Base-by-base conservation (phyloP, 1,140 invertebrate species). In the Homarus americanus region DNA sequence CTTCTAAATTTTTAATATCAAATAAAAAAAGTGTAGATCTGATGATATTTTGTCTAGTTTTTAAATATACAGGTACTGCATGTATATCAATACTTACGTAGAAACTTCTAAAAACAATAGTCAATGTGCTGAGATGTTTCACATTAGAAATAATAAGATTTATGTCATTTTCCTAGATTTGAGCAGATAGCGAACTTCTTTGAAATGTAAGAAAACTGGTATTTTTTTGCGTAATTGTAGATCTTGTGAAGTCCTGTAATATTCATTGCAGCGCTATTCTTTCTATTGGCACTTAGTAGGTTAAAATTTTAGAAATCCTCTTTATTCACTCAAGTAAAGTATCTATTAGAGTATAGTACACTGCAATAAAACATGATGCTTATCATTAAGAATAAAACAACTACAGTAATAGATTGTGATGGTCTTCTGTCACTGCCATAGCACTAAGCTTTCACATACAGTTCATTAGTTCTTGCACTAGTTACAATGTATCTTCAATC, bases 171-270 rank as follows among this genome's bases (percentile, higher is more conserved):
- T 83, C 87, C 66, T 90, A 90, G 87, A 90, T 90, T 82, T 90
- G 87, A 90, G 63, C 44, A 90, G 87, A 90, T 90, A 82, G 87
- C 87, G 58, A 90, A 90, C 87, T 90, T 73, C 87, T 90, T 90
- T 90, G 87, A 90, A 83, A 83, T 53, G 87, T 90, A 90, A 90
- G 87, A 83, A 17, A 87, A 76, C 38, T 58, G 32, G 36, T 79
- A 66, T 63, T 28, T 63, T 82, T 82, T 87, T 79, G 24, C 28
- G 40, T 40, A 78, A 72, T 72, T 82, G 87, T 80, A 58, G 85
- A 63, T 87, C 34, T 49, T 80, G 12, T 82, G 49, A 24, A 82
- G 24, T 79, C n/a, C n/a, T 73, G 85, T 66, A 20, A 17, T 66
- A 53, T 36, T 36, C 28, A 38, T 32, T 69, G 15, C 44, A 40